A percentile compares a stretch with the other conserved stretches of the same genome.
Conservation (phyloP, 1,140 invertebrate species). For the Aphaenogaster floridana region DNA sequence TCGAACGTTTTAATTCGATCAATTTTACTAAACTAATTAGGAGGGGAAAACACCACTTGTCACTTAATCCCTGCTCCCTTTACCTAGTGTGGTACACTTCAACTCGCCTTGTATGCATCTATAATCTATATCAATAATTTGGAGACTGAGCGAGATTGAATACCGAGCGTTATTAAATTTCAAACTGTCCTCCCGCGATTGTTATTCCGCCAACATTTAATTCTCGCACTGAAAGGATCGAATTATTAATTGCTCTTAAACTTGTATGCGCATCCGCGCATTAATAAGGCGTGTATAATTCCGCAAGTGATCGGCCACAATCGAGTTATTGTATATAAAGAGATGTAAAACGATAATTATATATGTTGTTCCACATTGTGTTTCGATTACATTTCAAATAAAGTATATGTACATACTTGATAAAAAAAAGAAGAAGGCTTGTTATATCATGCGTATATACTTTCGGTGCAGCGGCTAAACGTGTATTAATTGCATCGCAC, state of each 20-base stretch:
- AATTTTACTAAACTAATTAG: conserved; percentile 15
- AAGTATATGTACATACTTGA: conserved; percentile 54
- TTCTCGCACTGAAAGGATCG: neutral
- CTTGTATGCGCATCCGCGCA: neutral
- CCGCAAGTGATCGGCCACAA: neutral
- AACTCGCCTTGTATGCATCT: neutral
- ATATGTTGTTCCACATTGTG: conserved; percentile 11
- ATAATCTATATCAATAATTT: conserved; percentile 18
- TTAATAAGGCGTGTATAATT: neutral
- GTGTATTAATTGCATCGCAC: conserved; percentile 35
- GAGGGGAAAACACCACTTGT: neutral
- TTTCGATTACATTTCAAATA: conserved; percentile 48
- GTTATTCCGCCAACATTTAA: neutral
- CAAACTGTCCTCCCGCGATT: neutral
- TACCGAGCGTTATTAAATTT: conserved; percentile 1
- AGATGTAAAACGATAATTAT: conserved; percentile 41
- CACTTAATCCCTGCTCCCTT: neutral
- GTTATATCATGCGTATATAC: conserved; percentile 6
- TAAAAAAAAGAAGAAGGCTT: conserved; percentile 22
- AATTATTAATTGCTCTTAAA: neutral
- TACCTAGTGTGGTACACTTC: neutral
- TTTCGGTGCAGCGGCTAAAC: conserved; percentile 19
- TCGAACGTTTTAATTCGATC: conserved; percentile 15
- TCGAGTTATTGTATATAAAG: conserved; percentile 33
- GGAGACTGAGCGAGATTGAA: conserved; percentile 3